Base-by-base conservation (phyloP, 2,888 invertebrate species). In the Drosophila siamana region DNA sequence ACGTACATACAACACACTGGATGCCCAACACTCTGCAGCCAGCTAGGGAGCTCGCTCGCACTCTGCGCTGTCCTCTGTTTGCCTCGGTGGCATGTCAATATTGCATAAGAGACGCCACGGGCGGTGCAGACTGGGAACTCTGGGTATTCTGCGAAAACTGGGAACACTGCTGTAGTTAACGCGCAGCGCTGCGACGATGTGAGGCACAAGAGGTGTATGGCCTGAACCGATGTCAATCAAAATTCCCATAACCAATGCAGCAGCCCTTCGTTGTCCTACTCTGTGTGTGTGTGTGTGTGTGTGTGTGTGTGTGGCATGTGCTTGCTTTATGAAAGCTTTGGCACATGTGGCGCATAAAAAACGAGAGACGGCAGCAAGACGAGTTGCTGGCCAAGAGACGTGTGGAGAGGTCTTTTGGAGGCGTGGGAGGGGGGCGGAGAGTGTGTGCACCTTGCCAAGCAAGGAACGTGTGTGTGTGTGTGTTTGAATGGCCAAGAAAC, bases 171-270 rank as follows among this genome's bases (percentile, higher is more conserved):
- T 88, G 86, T 85, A 88, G 87, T 85, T 88, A 85, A 88, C 88
- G 88, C 88, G 76, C 68, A 77, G 74, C 5, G 3, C 19, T 19
- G 19, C 19, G 19, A 19, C 19, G 19, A 19, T 3, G 19, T 19
- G n/a, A n/a, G n/a, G n/a, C n/a, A n/a, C n/a, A n/a, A 24, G 16
- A 30, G 47, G 46, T 33, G 22, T 30, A n/a, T 38, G 30, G 52
- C 70, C 80, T 69, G 76, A 87, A 80, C 87, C 87, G 84, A 84
- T 89, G 89, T 89, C 89, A 89, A 89, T 89, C 90, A 89, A 89
- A 89, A 88, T 89, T 88, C 86, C 84, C 88, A 82, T 83, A 88
- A 76, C 87, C 84, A 80, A 88, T 84, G 88, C 88, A 80, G 76
- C 64, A 80, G 76, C 64, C 54, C 51, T 55, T 30, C 54, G 40